A percentile compares a stretch with the other conserved stretches of the same genome.
These are phyloP conservation scores for Cephonodes hylas DNA, from an alignment of 2,888 invertebrate genomes.

Conservation along the genomic window DNA sequence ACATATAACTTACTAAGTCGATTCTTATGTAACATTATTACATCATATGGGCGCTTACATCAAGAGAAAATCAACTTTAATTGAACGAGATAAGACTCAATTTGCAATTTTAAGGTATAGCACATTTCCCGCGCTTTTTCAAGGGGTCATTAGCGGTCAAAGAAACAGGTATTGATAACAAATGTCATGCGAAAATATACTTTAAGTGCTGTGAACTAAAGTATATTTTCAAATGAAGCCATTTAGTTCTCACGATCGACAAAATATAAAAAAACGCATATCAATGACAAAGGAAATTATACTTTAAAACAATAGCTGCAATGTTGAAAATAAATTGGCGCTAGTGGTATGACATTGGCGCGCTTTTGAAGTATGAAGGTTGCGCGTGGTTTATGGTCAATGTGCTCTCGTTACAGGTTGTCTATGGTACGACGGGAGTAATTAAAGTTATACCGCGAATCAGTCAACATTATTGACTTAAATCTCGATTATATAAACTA, in stretches of 20 bases:
- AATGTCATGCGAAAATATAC: neutral
- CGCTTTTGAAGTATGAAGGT: conserved; percentile 25
- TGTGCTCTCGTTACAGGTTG: conserved; percentile 16
- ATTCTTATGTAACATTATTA: neutral
- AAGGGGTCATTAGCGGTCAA: conserved; percentile 13
- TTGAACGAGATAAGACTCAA: neutral
- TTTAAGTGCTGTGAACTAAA: neutral
- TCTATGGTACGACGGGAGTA: neutral
- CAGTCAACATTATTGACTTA: neutral
- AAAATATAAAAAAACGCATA: neutral
- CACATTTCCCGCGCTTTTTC: conserved; percentile 14
- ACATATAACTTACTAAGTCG: neutral
- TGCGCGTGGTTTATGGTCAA: conserved; percentile 29
- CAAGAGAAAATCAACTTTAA: neutral
- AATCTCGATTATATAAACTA: too few species aligned
- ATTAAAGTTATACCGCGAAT: neutral
- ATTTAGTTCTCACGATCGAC: conserved; percentile 11
- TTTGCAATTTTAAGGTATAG: neutral
- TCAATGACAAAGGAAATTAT: neutral
- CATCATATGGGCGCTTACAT: neutral
- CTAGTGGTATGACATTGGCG: conserved; percentile 24
- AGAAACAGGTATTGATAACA: conserved; percentile 7
- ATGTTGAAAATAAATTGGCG: neutral
- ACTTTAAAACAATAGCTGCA: neutral
- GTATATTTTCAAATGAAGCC: neutral